Percentiles rank a stretch among this genome's conserved stretches.
These are phyloP conservation scores for Dasypolia templi DNA, from an alignment of 2,888 invertebrate species.

Conservation along the genomic window DNA sequence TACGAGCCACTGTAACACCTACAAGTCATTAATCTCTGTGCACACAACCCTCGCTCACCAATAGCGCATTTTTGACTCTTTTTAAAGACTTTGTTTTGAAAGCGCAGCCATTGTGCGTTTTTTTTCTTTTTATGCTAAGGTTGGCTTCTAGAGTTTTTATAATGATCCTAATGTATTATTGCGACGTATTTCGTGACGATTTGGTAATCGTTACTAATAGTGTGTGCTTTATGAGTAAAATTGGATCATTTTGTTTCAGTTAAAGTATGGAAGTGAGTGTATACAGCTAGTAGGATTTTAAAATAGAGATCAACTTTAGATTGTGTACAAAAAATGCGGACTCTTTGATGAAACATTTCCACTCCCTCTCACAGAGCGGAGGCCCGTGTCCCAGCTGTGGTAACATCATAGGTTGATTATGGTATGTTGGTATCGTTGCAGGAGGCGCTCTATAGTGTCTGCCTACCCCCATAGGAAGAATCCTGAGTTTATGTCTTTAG, in stretches of 20 bases:
- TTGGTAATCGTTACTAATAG: not conserved
- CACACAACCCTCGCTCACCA: slow-evolving; percentile 39
- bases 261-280: not conserved
- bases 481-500: too few relatives aligned
- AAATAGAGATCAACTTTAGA: not conserved
- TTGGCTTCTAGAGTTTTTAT: slow-evolving; percentile 27
- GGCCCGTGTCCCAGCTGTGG: too few relatives aligned
- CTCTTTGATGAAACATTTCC: not conserved
- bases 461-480: too few relatives aligned
- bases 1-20: slow-evolving; percentile 38
- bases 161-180: slow-evolving; percentile 20
- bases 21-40: slow-evolving; percentile 55
- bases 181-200: slow-evolving; percentile 6
- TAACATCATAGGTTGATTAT: too few relatives aligned
- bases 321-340: not conserved
- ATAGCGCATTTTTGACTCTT: slow-evolving; percentile 32
- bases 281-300: not conserved
- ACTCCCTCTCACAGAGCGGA: too few relatives aligned
- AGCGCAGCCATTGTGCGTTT: slow-evolving; percentile 16
- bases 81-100: slow-evolving; percentile 37
- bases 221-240: not conserved
- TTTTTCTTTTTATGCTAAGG: slow-evolving; percentile 11
- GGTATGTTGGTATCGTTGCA: too few relatives aligned
- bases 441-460: too few relatives aligned
- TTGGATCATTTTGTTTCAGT: not conserved